These are phyloP conservation scores for Aquatica leii DNA, from an alignment of 2,888 invertebrate species.

Conservation along the genomic window DNA sequence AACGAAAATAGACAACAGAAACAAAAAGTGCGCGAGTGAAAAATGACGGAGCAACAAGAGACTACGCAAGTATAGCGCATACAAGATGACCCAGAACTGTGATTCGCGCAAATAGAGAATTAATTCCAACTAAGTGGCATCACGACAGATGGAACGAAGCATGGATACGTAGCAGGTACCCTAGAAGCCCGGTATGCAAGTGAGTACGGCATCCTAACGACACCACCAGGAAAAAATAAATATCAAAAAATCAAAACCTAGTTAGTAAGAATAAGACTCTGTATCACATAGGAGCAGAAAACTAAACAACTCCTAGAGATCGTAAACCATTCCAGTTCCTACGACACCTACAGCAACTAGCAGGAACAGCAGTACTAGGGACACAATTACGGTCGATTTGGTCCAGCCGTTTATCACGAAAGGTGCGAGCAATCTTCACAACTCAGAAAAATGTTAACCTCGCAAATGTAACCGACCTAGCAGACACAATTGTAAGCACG, in stretches of 20 bases:
- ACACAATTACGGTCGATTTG: slow-evolving; percentile 1
- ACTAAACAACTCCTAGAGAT: slow-evolving; percentile 8
- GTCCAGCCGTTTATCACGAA: not conserved
- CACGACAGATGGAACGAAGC: slow-evolving; percentile 40
- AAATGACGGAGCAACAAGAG: too few relatives aligned
- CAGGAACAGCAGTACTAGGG: not conserved
- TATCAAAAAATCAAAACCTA: slow-evolving; percentile 8
- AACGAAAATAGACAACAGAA: too few relatives aligned
- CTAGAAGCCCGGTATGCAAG: slow-evolving; percentile 11
- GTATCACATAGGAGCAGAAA: slow-evolving; percentile 8
- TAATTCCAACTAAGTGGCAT: slow-evolving; percentile 43
- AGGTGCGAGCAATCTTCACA: not conserved
- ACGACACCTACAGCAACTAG: slow-evolving; percentile 6
- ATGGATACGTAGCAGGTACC: slow-evolving; percentile 39
- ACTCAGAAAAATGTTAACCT: not conserved
- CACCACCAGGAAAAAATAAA: not conserved
- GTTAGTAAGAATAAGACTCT: not conserved
- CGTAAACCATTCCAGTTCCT: slow-evolving; percentile 13
- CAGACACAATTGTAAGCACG: slow-evolving; percentile 37
- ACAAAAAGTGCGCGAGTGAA: too few relatives aligned
- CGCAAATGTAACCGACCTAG: not conserved
- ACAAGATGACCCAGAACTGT: slow-evolving; percentile 44
- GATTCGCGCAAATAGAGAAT: slow-evolving; percentile 47
- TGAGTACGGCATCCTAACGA: slow-evolving; percentile 2
- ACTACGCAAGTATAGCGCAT: too few relatives aligned